Percentiles rank a stretch among this genome's conserved stretches.
These are phyloP conservation scores for Botia almorhae DNA, from an alignment of 2,797 vertebrate genomes.

Conservation along the genomic window DNA sequence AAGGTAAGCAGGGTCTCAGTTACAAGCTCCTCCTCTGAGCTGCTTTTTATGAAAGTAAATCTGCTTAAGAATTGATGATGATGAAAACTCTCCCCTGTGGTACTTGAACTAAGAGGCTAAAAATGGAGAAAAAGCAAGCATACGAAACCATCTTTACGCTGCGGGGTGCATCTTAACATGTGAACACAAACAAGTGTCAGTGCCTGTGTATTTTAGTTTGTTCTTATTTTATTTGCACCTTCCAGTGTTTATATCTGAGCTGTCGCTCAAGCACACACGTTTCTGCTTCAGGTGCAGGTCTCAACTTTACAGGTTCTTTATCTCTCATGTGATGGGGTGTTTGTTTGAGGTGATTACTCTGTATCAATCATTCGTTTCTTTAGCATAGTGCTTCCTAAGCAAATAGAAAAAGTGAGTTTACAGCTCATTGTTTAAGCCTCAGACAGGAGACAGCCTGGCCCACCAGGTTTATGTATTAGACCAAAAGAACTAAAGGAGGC, in stretches of 20 bases:
- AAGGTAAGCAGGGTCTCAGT: slow-evolving; percentile 13
- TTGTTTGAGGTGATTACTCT: slow-evolving; percentile 60
- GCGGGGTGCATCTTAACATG: slow-evolving; percentile 34
- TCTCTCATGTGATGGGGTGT: slow-evolving; percentile 54
- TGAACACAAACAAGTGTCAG: slow-evolving; percentile 10
- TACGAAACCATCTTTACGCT: slow-evolving; percentile 29
- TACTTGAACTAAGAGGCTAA: background rate
- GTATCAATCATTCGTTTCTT: slow-evolving; percentile 54
- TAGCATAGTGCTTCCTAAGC: slow-evolving; percentile 39
- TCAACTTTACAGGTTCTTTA: slow-evolving; percentile 35
- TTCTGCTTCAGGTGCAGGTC: slow-evolving; percentile 44
- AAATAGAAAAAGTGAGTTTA: slow-evolving; percentile 42
- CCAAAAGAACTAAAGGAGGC: slow-evolving; percentile 13
- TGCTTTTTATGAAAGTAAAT: slow-evolving; percentile 33
- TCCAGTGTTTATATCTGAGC: slow-evolving; percentile 37
- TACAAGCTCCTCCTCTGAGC: background rate
- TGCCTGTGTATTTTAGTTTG: slow-evolving; percentile 32
- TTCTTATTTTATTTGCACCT: slow-evolving; percentile 3
- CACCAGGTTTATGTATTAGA: slow-evolving; percentile 42
- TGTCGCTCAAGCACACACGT: background rate
- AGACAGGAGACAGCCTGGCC: background rate
- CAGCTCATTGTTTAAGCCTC: slow-evolving; percentile 16
- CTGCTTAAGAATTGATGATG: background rate
- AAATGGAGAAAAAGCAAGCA: background rate
- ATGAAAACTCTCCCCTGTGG: slow-evolving; percentile 3